These are phyloP conservation scores for Phoxinus phoxinus DNA, from an alignment of 2,113 vertebrate genomes.

Conservation along the genomic window DNA sequence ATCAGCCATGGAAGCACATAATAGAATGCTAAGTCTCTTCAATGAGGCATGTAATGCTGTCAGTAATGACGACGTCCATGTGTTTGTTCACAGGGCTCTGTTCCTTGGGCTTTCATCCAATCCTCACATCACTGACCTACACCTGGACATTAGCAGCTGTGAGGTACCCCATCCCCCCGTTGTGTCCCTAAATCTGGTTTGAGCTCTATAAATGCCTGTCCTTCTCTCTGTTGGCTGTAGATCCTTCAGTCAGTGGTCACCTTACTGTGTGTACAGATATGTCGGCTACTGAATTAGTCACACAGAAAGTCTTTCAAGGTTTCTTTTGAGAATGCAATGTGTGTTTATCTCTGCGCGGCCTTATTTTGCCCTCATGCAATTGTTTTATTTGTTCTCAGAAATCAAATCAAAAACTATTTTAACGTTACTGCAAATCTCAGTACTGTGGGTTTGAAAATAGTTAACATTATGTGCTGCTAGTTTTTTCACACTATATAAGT, in stretches of 20 bases:
- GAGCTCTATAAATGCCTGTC: constrained; percentile 31
- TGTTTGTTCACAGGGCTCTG: constrained; percentile 77
- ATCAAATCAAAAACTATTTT: neutral
- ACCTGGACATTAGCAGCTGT: constrained; percentile 89
- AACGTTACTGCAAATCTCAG: neutral
- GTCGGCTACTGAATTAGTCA: constrained; percentile 1
- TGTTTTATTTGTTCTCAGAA: neutral
- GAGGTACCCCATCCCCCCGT: constrained; percentile 75
- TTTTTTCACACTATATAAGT: neutral
- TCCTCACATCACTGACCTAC: constrained; percentile 85
- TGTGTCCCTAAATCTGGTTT: constrained; percentile 13
- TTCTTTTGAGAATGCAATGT: neutral
- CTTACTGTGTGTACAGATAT: constrained; percentile 6
- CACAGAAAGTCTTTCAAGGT: neutral
- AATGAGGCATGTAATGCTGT: neutral
- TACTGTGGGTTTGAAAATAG: neutral
- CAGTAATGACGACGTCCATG: neutral
- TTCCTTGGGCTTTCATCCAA: constrained; percentile 88
- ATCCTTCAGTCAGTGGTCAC: neutral
- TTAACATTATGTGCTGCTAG: neutral
- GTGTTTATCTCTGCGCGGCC: neutral
- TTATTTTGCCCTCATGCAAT: neutral
- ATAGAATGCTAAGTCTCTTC: neutral
- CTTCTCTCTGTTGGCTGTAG: constrained; percentile 1
- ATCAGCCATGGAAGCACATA: constrained; percentile 16